These are phyloP conservation scores for Heliconius hewitsoni DNA, from an alignment of 1,140 invertebrate genomes.

Conservation along the genomic window DNA sequence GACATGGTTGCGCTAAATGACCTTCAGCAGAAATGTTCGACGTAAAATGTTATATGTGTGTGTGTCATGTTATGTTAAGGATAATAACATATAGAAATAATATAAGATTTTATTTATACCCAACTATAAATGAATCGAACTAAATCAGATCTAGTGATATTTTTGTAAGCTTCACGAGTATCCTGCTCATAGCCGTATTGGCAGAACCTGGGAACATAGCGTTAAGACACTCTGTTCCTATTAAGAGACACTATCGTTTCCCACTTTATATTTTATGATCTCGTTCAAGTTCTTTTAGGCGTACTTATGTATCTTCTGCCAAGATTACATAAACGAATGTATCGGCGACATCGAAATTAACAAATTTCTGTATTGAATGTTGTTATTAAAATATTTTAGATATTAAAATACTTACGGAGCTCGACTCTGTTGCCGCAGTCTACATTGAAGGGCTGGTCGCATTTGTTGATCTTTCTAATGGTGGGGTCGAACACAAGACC, in stretches of 20 bases:
- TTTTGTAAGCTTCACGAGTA: too few species aligned
- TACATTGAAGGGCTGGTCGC: constrained; percentile 94
- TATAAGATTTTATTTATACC: neutral
- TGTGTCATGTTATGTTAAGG: neutral
- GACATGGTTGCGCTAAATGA: constrained; percentile 46
- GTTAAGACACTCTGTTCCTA: too few species aligned
- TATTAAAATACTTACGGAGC: constrained; percentile 87
- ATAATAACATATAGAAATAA: neutral
- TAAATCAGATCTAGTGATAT: too few species aligned
- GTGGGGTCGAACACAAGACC: constrained; percentile 92
- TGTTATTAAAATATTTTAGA: neutral
- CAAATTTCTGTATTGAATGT: neutral
- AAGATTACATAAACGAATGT: neutral
- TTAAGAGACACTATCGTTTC: too few species aligned
- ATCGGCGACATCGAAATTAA: neutral
- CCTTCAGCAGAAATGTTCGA: constrained; percentile 31
- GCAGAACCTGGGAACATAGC: too few species aligned
- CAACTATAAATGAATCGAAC: too few species aligned
- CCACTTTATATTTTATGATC: too few species aligned
- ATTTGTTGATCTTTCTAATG: constrained; percentile 93
- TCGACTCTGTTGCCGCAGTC: constrained; percentile 92
- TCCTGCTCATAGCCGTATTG: too few species aligned
- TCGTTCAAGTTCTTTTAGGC: neutral
- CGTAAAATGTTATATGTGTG: neutral
- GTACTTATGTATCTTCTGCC: neutral